Percentiles rank a stretch among this genome's conserved stretches.
phyloP scores from a whole-genome alignment of 2,888 invertebrate species.

The Phrixothrix hirtus region DNA sequence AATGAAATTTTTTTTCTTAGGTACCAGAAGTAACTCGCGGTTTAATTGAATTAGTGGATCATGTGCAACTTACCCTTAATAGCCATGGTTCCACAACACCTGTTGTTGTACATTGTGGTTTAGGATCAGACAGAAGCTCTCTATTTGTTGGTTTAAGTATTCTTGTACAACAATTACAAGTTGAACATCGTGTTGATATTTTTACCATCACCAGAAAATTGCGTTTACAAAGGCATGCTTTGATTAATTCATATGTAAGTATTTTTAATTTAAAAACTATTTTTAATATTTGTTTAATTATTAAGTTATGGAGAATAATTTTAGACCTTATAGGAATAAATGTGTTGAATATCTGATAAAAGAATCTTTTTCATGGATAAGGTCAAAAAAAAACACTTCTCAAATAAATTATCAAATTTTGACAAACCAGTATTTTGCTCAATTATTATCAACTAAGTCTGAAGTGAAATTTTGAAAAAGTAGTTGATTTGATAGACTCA shows the following conservation, averaged over 20 bases:
- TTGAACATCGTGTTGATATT: constrained; percentile 84
- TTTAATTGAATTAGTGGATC: constrained; percentile 83
- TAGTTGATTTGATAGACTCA: too few relatives aligned
- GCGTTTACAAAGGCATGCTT: constrained; percentile 79
- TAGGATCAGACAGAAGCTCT: constrained; percentile 86
- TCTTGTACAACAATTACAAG: constrained; percentile 80
- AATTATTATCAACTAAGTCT: too few relatives aligned
- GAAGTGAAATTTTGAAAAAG: too few relatives aligned
- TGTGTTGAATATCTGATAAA: too few relatives aligned
- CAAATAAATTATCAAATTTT: too few relatives aligned
- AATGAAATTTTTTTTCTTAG: constrained; percentile 34
- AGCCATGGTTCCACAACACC: constrained; percentile 64
- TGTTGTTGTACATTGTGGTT: constrained; percentile 84
- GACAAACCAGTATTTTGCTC: too few relatives aligned
- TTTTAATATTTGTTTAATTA: too few relatives aligned
- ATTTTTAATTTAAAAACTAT: too few relatives aligned
- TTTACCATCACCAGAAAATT: constrained; percentile 82
- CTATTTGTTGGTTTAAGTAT: constrained; percentile 88
- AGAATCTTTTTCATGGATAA: too few relatives aligned
- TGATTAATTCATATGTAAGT: constrained; percentile 83
- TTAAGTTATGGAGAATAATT: too few relatives aligned
- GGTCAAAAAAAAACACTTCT: too few relatives aligned
- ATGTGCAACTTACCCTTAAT: constrained; percentile 62
- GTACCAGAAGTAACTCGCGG: constrained; percentile 86
- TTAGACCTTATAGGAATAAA: too few relatives aligned